Conservation (phyloP, 2,113 vertebrate genomes). For the Sprattus sprattus region DNA sequence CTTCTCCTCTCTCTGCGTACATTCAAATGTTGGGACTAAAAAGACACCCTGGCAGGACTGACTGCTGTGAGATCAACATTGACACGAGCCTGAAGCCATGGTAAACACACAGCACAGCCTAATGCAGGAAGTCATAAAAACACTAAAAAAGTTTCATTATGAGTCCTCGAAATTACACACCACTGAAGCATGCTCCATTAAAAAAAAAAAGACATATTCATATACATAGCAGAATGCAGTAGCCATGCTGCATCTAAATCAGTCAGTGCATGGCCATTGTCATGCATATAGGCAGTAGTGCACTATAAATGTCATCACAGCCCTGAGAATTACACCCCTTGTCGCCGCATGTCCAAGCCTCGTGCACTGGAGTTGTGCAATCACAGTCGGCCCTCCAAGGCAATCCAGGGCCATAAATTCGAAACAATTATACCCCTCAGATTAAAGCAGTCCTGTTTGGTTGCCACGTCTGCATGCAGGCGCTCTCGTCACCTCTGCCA, state of each 20-base stretch:
- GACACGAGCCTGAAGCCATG: background rate
- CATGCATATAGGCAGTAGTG: constrained; percentile 6
- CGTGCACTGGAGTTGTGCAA: constrained; percentile 45
- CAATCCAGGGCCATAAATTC: constrained; percentile 65
- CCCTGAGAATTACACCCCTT: background rate
- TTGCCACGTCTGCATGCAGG: constrained; percentile 43
- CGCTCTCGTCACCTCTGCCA: constrained; percentile 58
- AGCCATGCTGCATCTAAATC: background rate
- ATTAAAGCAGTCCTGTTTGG: constrained; percentile 62
- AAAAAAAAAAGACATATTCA: background rate
- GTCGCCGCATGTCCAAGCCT: constrained; percentile 26
- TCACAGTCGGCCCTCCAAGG: constrained; percentile 47
- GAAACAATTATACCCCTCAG: constrained; percentile 64
- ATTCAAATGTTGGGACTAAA: background rate
- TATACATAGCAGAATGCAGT: background rate
- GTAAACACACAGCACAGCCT: background rate
- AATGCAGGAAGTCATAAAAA: background rate
- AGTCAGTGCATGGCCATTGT: background rate
- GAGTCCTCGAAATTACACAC: background rate
- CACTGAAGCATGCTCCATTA: background rate
- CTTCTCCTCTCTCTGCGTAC: background rate
- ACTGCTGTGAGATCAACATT: background rate
- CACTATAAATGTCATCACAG: constrained; percentile 8
- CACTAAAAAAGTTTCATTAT: background rate
- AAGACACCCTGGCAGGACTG: background rate